Percentiles rank a stretch among this genome's conserved stretches.
phyloP scores from a whole-genome alignment of 2,797 vertebrate genomes.

The Pitangus sulphuratus region DNA sequence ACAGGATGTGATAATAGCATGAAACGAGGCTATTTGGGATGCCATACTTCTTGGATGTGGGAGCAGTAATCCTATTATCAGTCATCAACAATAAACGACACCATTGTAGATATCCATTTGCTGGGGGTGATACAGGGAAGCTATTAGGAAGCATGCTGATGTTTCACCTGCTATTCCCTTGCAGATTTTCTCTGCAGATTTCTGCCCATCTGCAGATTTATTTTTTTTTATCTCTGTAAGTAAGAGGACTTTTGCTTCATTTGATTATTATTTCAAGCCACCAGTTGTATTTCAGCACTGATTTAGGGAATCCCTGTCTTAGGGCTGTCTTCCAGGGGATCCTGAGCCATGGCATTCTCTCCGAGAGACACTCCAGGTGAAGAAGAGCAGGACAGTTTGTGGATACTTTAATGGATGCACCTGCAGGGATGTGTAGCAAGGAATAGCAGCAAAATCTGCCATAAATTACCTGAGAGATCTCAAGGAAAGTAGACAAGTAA shows the following conservation, averaged over 20 bases:
- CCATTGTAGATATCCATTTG: constrained; percentile 33
- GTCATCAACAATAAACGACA: constrained; percentile 49
- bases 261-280: not conserved
- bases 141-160: constrained; percentile 42
- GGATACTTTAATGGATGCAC: not conserved
- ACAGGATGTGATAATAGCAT: constrained; percentile 31
- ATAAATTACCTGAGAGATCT: not conserved
- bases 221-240: not conserved
- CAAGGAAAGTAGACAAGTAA: not conserved
- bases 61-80: constrained; percentile 65
- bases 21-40: constrained; percentile 32
- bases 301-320: not conserved
- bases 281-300: not conserved
- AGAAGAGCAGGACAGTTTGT: not conserved
- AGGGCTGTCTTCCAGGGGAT: not conserved
- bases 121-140: constrained; percentile 40
- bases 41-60: constrained; percentile 1
- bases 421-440: not conserved
- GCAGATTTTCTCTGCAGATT: constrained; percentile 20
- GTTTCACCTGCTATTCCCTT: constrained; percentile 23
- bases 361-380: not conserved
- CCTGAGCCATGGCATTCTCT: not conserved
- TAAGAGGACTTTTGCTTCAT: not conserved
- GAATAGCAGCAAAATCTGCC: not conserved
- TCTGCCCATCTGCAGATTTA: not conserved